These are phyloP conservation scores for Synergus gifuensis DNA, from an alignment of 2,888 invertebrate species.

Conservation along the genomic window DNA sequence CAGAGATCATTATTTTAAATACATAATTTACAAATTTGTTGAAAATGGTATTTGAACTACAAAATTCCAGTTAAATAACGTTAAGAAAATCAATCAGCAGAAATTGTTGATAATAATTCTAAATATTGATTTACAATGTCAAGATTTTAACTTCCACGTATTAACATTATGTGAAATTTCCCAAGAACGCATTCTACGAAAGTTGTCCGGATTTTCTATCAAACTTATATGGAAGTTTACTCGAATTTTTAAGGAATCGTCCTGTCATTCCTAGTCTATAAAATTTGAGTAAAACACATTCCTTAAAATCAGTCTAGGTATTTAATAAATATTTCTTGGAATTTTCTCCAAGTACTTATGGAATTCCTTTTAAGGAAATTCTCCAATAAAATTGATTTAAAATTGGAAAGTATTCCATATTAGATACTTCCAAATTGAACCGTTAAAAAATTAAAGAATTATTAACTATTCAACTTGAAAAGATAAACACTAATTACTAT, in stretches of 20 bases:
- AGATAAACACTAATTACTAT: too few species aligned
- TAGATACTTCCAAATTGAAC: neutral
- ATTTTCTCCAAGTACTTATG: neutral
- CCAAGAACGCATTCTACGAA: neutral
- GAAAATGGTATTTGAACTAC: too few species aligned
- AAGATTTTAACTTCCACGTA: neutral
- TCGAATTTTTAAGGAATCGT: neutral
- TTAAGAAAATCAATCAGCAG: slow-evolving; percentile 2
- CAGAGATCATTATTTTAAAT: too few species aligned
- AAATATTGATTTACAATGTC: neutral
- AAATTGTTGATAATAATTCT: neutral
- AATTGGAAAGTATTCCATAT: neutral
- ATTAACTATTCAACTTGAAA: too few species aligned
- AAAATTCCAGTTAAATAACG: neutral
- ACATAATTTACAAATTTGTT: too few species aligned
- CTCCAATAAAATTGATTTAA: neutral
- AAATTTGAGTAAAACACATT: neutral
- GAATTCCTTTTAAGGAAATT: neutral
- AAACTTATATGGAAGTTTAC: neutral
- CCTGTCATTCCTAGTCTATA: neutral
- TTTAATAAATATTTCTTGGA: neutral
- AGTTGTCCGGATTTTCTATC: neutral
- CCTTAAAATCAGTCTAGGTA: neutral
- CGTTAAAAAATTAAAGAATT: too few species aligned
- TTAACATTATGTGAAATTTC: neutral